Evolutionary conservation across 2,113 vertebrate species (phyloP).

Genomic region (Equus przewalskii): DNA sequence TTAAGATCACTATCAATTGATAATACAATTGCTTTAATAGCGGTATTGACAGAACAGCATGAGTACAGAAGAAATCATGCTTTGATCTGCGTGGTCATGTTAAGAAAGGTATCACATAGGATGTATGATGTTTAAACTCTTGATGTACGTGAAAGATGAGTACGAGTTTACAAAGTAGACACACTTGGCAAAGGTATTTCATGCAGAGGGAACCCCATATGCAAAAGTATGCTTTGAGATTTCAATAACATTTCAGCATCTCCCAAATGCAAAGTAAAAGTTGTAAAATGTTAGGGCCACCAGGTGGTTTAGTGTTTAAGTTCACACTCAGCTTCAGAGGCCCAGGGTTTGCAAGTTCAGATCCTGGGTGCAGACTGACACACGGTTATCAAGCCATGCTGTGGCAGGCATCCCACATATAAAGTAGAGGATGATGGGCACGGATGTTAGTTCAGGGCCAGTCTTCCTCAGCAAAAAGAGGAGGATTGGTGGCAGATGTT

Average conservation of each 20-base stretch:
- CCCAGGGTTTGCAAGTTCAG: too few relatives aligned
- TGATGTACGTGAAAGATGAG: background rate
- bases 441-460: too few relatives aligned
- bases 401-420: too few relatives aligned
- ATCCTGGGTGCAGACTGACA: too few relatives aligned
- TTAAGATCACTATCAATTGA: background rate
- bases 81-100: background rate
- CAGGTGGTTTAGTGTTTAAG: too few relatives aligned
- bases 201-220: background rate
- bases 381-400: too few relatives aligned
- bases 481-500: too few relatives aligned
- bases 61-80: background rate
- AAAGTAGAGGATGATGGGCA: too few relatives aligned
- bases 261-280: background rate
- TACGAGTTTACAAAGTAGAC: background rate
- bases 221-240: background rate
- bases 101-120: background rate
- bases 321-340: too few relatives aligned
- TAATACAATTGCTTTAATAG: background rate
- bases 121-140: background rate
- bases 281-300: background rate
- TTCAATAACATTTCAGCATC: background rate
- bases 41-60: background rate
- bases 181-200: background rate
- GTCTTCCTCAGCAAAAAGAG: too few relatives aligned